Percentiles rank a stretch among this genome's conserved stretches.
Conservation (phyloP, 2,888 invertebrate genomes). For the Melanostoma mellinum region DNA sequence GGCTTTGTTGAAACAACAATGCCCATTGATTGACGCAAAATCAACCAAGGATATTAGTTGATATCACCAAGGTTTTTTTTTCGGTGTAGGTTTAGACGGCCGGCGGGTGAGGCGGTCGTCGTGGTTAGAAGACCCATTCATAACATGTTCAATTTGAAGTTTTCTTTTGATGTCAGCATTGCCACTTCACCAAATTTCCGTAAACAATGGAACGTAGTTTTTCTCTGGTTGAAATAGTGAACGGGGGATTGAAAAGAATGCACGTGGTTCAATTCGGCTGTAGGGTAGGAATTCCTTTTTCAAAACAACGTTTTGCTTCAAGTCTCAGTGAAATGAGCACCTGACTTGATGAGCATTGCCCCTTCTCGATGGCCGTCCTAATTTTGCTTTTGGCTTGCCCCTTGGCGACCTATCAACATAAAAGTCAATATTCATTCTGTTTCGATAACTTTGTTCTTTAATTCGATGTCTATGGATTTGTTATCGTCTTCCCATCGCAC, state of each 20-base stretch:
- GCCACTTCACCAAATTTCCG: constrained; percentile 48
- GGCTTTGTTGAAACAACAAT: too few relatives aligned
- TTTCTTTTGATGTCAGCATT: constrained; percentile 48
- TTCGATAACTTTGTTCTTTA: constrained; percentile 40
- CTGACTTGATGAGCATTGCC: too few relatives aligned
- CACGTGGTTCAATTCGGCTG: too few relatives aligned
- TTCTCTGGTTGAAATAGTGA: not conserved
- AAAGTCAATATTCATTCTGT: constrained; percentile 26
- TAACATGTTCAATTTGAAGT: constrained; percentile 43
- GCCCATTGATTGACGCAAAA: too few relatives aligned
- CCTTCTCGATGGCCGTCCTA: too few relatives aligned
- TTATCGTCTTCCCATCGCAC: constrained; percentile 43
- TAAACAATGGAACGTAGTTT: constrained; percentile 28
- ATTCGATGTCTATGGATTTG: constrained; percentile 17
- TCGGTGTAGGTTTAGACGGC: constrained; percentile 2
- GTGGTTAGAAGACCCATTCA: constrained; percentile 11
- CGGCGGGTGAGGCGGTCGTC: not conserved
- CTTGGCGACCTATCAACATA: constrained; percentile 7
- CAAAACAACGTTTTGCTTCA: too few relatives aligned
- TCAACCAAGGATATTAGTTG: too few relatives aligned
- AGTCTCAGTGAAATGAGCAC: too few relatives aligned
- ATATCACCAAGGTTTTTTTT: too few relatives aligned
- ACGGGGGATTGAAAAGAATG: too few relatives aligned
- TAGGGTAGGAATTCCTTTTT: too few relatives aligned
- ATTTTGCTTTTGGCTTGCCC: not conserved